phyloP scores from a whole-genome alignment of 35 echinoderm and acorn worm species.

The Heliocidaris tuberculata region DNA sequence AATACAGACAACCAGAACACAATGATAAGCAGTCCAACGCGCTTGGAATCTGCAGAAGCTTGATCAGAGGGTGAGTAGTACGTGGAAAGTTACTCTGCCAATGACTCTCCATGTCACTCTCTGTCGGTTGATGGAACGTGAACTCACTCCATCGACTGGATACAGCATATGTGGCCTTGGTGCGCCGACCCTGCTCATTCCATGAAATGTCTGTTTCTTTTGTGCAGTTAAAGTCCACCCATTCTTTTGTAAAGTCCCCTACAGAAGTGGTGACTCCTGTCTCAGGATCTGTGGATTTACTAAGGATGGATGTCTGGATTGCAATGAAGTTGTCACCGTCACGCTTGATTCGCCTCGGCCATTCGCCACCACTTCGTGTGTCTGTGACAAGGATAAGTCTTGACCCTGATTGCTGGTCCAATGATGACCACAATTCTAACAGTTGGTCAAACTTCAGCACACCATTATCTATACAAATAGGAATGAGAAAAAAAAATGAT shows the following conservation, averaged over 20 bases:
- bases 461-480: constrained; percentile 65
- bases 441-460: constrained; percentile 83
- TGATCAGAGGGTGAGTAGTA: constrained; percentile 81
- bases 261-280: constrained; percentile 70
- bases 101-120: constrained; percentile 84
- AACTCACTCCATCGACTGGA: constrained; percentile 87
- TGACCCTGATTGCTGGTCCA: constrained; percentile 69
- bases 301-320: constrained; percentile 71
- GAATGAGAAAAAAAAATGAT: neutral
- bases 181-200: constrained; percentile 84
- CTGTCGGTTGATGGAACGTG: constrained; percentile 86
- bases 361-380: constrained; percentile 57
- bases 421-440: constrained; percentile 74
- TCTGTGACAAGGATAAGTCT: constrained; percentile 82
- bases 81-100: constrained; percentile 92
- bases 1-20: constrained; percentile 65
- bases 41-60: constrained; percentile 65
- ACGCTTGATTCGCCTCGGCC: constrained; percentile 71
- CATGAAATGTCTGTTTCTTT: constrained; percentile 68
- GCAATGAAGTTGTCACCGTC: constrained; percentile 69
- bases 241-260: constrained; percentile 92
- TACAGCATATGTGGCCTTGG: constrained; percentile 74
- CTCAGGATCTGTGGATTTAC: constrained; percentile 84
- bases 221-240: constrained; percentile 93
- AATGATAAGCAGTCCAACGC: constrained; percentile 65